Conservation (phyloP, 2,797 vertebrate species). For the Catostomus latipinnis region DNA sequence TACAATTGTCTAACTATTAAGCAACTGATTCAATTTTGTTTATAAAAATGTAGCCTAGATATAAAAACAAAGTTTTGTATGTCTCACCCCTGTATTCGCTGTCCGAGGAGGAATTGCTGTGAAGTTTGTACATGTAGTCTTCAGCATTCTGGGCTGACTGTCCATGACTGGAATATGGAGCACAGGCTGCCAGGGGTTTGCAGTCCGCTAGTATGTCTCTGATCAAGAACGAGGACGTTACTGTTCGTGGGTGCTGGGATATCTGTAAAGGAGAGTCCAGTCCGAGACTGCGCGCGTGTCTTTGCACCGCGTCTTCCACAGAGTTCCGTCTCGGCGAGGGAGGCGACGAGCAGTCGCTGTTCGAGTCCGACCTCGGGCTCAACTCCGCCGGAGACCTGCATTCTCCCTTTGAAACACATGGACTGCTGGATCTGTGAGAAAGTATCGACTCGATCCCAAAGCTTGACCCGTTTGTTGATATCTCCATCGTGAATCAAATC, state of each 20-base stretch:
- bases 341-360: conserved; percentile 91
- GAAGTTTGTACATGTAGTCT: conserved; percentile 92
- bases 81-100: conserved; percentile 94
- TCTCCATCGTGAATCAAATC: conserved; percentile 85
- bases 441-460: conserved; percentile 98
- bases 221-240: conserved; percentile 97
- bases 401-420: conserved; percentile 86
- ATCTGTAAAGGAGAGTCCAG: conserved; percentile 88
- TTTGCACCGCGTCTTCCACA: conserved; percentile 81
- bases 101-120: conserved; percentile 92
- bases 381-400: conserved; percentile 90
- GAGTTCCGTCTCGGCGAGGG: conserved; percentile 90
- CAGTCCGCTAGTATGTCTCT: conserved; percentile 97
- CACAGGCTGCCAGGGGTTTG: conserved; percentile 94
- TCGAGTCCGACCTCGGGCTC: conserved; percentile 88
- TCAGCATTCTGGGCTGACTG: conserved; percentile 87
- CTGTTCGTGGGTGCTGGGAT: conserved; percentile 89
- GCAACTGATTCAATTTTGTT: neutral
- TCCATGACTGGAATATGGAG: conserved; percentile 93
- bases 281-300: conserved; percentile 79
- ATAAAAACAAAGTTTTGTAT: neutral
- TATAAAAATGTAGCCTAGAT: neutral
- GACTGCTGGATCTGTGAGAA: conserved; percentile 90
- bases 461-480: conserved; percentile 89
- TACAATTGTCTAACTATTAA: neutral